Evolutionary conservation across 2,888 invertebrate species (phyloP).

Genomic region (Schizaphis graminum): DNA sequence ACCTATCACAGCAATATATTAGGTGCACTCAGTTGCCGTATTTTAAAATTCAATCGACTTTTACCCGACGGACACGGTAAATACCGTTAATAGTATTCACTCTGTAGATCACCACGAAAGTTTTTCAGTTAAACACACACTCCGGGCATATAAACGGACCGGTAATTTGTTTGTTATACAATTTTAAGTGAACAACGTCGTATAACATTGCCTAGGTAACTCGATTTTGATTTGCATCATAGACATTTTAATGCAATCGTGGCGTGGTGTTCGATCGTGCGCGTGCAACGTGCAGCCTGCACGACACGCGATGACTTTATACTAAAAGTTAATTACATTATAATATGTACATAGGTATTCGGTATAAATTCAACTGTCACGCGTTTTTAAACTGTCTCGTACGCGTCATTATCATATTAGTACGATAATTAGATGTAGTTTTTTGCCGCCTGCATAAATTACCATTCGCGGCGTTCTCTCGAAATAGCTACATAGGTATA

Average conservation of each 20-base stretch:
- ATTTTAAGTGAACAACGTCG: neutral
- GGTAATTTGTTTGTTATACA: neutral
- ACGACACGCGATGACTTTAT: neutral
- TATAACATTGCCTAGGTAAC: neutral
- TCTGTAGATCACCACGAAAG: neutral
- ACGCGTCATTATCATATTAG: neutral
- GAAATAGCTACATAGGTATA: neutral
- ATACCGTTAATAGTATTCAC: neutral
- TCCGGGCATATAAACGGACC: neutral
- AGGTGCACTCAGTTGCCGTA: neutral
- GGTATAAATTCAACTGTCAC: neutral
- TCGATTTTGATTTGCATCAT: neutral
- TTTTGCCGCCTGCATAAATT: constrained; percentile 4
- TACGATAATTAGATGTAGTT: neutral
- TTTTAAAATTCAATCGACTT: neutral
- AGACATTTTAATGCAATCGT: neutral
- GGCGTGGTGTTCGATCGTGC: neutral
- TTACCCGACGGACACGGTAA: neutral
- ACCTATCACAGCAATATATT: neutral
- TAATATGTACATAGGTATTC: neutral
- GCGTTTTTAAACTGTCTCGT: neutral
- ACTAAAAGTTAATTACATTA: neutral
- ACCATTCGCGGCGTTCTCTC: neutral
- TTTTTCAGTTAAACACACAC: neutral
- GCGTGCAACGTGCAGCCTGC: neutral